These are phyloP conservation scores for Pseudorhombus dupliciocellatus DNA, from an alignment of 2,113 vertebrate species.

Conservation along the genomic window DNA sequence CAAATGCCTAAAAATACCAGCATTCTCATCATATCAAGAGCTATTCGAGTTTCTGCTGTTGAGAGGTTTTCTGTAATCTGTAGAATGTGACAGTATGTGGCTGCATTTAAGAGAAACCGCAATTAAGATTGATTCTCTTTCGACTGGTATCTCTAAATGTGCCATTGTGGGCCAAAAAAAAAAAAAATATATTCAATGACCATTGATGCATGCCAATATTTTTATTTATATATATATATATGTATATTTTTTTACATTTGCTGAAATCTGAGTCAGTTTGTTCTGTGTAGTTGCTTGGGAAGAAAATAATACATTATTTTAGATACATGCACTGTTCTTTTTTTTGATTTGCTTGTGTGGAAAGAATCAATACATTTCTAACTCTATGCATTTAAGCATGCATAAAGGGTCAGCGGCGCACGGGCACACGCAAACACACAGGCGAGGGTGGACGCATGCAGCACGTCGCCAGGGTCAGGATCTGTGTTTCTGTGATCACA, in stretches of 20 bases:
- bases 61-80: conserved; percentile 70
- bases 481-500: conserved; percentile 26
- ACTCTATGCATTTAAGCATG: conserved; percentile 17
- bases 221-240: no score
- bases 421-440: not conserved
- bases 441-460: not conserved
- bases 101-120: conserved; percentile 65
- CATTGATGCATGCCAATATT: conserved; percentile 47
- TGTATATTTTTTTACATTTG: conserved; percentile 31
- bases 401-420: not conserved
- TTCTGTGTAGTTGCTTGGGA: conserved; percentile 21
- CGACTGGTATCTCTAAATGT: conserved; percentile 58
- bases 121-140: conserved; percentile 70
- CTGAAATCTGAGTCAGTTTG: conserved; percentile 18
- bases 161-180: conserved; percentile 36
- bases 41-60: conserved; percentile 71
- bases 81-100: conserved; percentile 74
- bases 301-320: conserved; percentile 26
- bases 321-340: conserved; percentile 24
- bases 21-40: conserved; percentile 75
- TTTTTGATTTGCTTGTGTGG: conserved; percentile 52
- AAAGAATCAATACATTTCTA: conserved; percentile 61
- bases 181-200: conserved; percentile 56
- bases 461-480: conserved; percentile 5
- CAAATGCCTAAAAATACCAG: conserved; percentile 81